A percentile compares a stretch with the other conserved stretches of the same genome.
phyloP scores from a whole-genome alignment of 1,140 invertebrate species.

The Nylanderia fulva region DNA sequence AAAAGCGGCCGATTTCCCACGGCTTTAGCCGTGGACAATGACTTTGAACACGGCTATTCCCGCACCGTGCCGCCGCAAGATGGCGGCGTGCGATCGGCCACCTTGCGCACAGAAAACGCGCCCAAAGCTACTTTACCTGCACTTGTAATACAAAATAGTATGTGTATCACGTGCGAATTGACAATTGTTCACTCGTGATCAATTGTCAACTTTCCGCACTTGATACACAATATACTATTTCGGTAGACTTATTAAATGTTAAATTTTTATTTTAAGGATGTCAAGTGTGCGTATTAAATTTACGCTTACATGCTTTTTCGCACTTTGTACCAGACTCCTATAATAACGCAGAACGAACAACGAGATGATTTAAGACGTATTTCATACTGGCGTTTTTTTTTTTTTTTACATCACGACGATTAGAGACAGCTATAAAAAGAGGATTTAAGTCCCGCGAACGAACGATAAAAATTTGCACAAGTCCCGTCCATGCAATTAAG shows the following conservation, averaged over 20 bases:
- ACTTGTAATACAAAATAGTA: no score
- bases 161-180: no score
- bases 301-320: not conserved
- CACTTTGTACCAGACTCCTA: not conserved
- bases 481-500: slow-evolving; percentile 75
- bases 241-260: not conserved
- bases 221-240: no score
- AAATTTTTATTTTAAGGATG: not conserved
- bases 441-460: slow-evolving; percentile 36
- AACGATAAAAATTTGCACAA: slow-evolving; percentile 64
- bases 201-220: no score
- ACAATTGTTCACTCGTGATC: no score
- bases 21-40: no score
- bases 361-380: not conserved
- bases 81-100: no score
- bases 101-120: no score
- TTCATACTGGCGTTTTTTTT: not conserved
- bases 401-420: slow-evolving; percentile 11
- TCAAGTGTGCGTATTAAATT: not conserved
- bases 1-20: no score
- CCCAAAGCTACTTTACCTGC: no score
- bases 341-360: not conserved
- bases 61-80: no score
- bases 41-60: no score
- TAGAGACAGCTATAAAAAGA: slow-evolving; percentile 46